These are phyloP conservation scores for Microctonus aethiopoides DNA, from an alignment of 2,888 invertebrate genomes.

Conservation along the genomic window DNA sequence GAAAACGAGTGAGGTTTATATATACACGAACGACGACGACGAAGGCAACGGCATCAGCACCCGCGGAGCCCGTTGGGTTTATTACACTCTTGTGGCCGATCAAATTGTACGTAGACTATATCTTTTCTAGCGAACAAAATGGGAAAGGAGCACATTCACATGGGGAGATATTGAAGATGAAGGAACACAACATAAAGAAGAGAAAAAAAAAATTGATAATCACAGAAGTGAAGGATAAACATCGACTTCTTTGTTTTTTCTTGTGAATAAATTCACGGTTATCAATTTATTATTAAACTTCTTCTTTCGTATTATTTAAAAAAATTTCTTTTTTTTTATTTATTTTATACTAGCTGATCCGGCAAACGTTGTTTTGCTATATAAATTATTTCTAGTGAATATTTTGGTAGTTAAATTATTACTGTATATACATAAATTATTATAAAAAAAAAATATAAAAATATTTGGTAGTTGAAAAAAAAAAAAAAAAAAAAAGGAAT, in stretches of 20 bases:
- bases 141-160: neutral
- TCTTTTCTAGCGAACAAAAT: neutral
- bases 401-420: too few relatives aligned
- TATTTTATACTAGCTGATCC: too few relatives aligned
- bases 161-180: neutral
- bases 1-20: neutral
- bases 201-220: neutral
- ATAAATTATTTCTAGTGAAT: too few relatives aligned
- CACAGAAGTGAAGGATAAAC: neutral
- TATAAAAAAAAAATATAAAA: too few relatives aligned
- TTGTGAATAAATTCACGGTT: neutral
- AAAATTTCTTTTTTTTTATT: too few relatives aligned
- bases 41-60: neutral
- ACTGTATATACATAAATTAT: too few relatives aligned
- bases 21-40: too few relatives aligned
- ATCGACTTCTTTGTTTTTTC: neutral
- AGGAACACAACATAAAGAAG: neutral
- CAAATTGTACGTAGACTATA: conserved; percentile 13
- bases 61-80: conserved; percentile 7
- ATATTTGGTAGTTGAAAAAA: too few relatives aligned
- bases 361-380: too few relatives aligned
- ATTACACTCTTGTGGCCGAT: conserved; percentile 15
- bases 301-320: too few relatives aligned
- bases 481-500: too few relatives aligned
- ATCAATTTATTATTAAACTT: conserved; percentile 1